Evolutionary conservation across 2,888 invertebrate species (phyloP), one percentile per base, ranked within the genome.

Genomic region (Apodemia mormo): DNA sequence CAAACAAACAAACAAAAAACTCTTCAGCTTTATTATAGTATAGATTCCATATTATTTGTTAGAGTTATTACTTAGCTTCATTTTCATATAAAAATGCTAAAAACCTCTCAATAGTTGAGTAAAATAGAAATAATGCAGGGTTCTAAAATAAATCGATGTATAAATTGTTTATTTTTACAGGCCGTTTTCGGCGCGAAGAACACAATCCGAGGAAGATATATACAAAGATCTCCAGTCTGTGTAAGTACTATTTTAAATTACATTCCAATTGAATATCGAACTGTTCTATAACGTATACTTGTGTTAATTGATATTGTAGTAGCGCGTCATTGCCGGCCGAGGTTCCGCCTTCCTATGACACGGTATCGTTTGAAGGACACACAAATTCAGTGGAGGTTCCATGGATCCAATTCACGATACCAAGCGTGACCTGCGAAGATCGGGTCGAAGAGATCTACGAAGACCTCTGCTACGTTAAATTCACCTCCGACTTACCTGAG

Each of bases 401-500:
- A 72, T 95, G 95, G 95, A 94, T 95, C 78, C 95, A 95, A 87
- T 95, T 95, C 89, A 95, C 95, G 74, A 95, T 95, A 79, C 95
- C 95, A 74, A 94, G 89, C 80, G 93, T 93, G 66, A 82, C 87
- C 58, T 91, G 90, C 81, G 95, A 95, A 84, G 95, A 95, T 80
- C 89, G 95, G 77, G 97, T 97, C 80, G 96, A 97, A 87, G 96
- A 97, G 90, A 96, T 97, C 82, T 97, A 97, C 88, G 97, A 97
- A 90, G 97, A 97, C 89, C 95, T 97, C 79, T 97, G 97, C 94
- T 97, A 97, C 89, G 96, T 97, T 84, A 97, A 96, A 84, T 96
- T 97, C 90, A 94, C 96, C 77, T 95, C 96, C 79, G 89, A 94
- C 77, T 90, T 94, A 85, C 95, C 95, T 77, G 96, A 96, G 96